phyloP scores from a whole-genome alignment of 1,140 invertebrate genomes.

The Gonioctena quinquepunctata region DNA sequence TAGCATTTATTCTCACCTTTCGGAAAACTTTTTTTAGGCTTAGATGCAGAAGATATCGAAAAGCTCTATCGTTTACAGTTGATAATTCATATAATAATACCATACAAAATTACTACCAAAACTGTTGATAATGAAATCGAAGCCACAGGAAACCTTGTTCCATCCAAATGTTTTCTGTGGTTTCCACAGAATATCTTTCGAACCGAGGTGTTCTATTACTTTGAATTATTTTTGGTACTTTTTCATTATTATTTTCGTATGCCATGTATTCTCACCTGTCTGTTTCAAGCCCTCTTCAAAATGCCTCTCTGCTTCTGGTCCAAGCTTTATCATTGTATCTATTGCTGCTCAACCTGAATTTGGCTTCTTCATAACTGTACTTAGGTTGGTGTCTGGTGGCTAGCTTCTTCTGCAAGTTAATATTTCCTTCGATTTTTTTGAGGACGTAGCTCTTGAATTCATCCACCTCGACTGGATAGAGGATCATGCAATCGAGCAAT shows the following conservation, averaged over 20 bases:
- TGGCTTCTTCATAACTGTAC: constrained; percentile 61
- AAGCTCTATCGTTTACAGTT: too few relatives aligned
- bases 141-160: too few relatives aligned
- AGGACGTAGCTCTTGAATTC: constrained; percentile 43
- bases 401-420: constrained; percentile 43
- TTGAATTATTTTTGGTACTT: neutral
- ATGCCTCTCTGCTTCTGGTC: neutral
- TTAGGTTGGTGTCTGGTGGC: constrained; percentile 36
- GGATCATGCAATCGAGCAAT: constrained; percentile 59
- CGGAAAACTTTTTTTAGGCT: too few relatives aligned
- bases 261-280: neutral
- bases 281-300: constrained; percentile 30
- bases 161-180: too few relatives aligned
- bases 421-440: constrained; percentile 40
- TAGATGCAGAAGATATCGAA: too few relatives aligned
- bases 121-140: too few relatives aligned
- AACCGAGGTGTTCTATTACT: neutral
- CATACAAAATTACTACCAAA: too few relatives aligned
- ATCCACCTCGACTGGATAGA: constrained; percentile 41
- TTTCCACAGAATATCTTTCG: too few relatives aligned
- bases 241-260: neutral
- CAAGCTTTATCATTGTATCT: neutral
- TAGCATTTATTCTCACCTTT: too few relatives aligned
- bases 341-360: constrained; percentile 44
- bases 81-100: too few relatives aligned